Evolutionary conservation across 2,888 invertebrate genomes (phyloP), one percentile per base, ranked within the genome.

Genomic region (Meiosimyza decipiens): DNA sequence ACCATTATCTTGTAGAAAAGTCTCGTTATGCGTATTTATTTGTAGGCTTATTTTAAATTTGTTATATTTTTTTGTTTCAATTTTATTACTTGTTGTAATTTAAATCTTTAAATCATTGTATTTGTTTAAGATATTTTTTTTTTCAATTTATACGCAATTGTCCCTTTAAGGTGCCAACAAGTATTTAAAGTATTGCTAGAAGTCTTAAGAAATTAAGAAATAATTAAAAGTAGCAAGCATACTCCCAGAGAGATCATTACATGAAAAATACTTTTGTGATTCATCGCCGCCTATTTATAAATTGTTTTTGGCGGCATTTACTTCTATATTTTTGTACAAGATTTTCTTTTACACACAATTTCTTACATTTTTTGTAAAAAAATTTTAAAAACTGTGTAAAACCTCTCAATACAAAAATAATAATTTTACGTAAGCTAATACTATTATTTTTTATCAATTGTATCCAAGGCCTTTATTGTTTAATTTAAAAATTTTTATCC

Each of bases 401-500:
- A 11, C 1, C 49, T 47, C 54, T 55, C 33, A 55, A 66, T 15
- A 18, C 28, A 64, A 54, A 40, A 54, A 40, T 16, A 54, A 66
- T 54, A 15, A 66, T 33, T 66, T 22, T 67, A 33, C 54, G 40
- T 67, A 55, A 67, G 55, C 33, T 18, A 28, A 67, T 55, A 57
- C 40, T 18, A 16, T 51, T 15, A 68, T 18, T 49, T 66, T 47
- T 47, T 15, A 28, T 22, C 22, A 6, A 28, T 57, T 12, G 40
- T 40, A 7, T 40, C 22, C 28, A 0, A 3, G 13, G 18, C 18
- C 12, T 47, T 33, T 16, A 33, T 63, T 47, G 40, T 63, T 33
- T n/a, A 12, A n/a, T 47, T 15, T 15, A 33, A 11, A 15, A 22
- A 15, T 18, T 22, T 49, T 49, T 68, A 22, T 57, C 47, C n/a